These are phyloP conservation scores for Corythornis vintsioides DNA, from an alignment of 2,113 vertebrate genomes.

Conservation along the genomic window DNA sequence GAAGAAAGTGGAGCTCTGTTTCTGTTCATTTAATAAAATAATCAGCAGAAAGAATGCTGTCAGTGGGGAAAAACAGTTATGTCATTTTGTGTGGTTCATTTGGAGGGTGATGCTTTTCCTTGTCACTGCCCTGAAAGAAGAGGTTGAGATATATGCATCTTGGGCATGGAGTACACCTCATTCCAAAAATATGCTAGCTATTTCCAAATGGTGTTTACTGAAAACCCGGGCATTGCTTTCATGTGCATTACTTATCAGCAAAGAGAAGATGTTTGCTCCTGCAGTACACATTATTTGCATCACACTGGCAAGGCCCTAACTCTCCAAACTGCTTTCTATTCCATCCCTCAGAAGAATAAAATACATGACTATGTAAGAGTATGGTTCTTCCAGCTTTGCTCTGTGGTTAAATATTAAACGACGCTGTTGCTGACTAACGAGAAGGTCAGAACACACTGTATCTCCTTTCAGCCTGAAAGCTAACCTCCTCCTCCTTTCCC, in stretches of 20 bases:
- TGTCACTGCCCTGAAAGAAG: neutral
- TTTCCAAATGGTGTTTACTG: neutral
- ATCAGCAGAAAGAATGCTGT: slow-evolving; percentile 47
- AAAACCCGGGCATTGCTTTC: slow-evolving; percentile 10
- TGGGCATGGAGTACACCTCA: neutral
- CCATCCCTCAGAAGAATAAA: neutral
- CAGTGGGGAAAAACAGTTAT: neutral
- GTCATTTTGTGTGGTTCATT: slow-evolving; percentile 1
- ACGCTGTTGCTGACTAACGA: neutral
- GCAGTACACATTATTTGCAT: slow-evolving; percentile 13
- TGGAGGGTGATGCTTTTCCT: neutral
- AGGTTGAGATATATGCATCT: neutral
- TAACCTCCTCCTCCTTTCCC: slow-evolving; percentile 3
- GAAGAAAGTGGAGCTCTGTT: slow-evolving; percentile 37
- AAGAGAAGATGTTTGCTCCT: slow-evolving; percentile 29
- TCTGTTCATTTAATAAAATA: slow-evolving; percentile 31
- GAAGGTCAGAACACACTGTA: slow-evolving; percentile 41
- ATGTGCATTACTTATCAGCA: slow-evolving; percentile 1
- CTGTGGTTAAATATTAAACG: slow-evolving; percentile 41
- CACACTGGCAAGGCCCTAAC: neutral
- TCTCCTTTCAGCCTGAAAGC: slow-evolving; percentile 19
- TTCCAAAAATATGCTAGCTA: neutral
- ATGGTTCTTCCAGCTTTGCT: neutral
- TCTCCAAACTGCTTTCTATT: neutral
- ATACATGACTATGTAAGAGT: neutral